phyloP scores from a whole-genome alignment of 2,888 invertebrate genomes.

The Rhingia rostrata region DNA sequence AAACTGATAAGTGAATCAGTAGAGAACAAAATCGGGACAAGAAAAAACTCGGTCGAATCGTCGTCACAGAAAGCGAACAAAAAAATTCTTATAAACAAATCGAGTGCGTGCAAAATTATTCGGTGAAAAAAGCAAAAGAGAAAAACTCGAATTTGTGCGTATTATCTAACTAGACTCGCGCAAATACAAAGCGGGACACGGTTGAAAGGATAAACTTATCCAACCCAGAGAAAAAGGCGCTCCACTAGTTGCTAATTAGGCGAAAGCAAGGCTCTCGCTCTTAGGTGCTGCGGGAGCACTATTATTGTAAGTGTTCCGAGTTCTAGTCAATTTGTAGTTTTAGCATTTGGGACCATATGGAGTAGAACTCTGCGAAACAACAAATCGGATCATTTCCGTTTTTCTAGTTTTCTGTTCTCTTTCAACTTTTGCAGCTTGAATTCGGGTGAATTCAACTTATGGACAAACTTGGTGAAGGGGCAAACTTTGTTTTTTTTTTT shows the following conservation, averaged over 20 bases:
- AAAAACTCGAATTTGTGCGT: conserved; percentile 18
- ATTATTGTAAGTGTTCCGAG: conserved; percentile 36
- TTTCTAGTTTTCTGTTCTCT: background rate
- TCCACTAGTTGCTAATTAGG: conserved; percentile 53
- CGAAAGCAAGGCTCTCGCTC: background rate
- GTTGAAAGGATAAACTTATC: background rate
- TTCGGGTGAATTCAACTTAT: background rate
- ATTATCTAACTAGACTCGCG: conserved; percentile 64
- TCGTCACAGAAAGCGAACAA: background rate
- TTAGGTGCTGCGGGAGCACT: background rate
- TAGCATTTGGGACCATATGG: conserved; percentile 45
- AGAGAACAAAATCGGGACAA: conserved; percentile 5
- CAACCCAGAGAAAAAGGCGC: conserved; percentile 22
- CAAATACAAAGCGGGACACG: conserved; percentile 12
- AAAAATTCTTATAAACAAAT: conserved; percentile 40
- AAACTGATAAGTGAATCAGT: conserved; percentile 15
- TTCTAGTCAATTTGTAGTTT: background rate
- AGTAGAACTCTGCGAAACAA: conserved; percentile 30
- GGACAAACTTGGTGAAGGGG: conserved; percentile 11
- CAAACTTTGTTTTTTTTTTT: background rate
- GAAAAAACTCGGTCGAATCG: background rate
- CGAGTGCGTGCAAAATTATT: conserved; percentile 1
- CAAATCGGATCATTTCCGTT: background rate
- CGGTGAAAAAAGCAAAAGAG: background rate
- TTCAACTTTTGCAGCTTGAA: conserved; percentile 24